Base-by-base conservation (phyloP, 2,113 vertebrate species). In the Mormyrus iriodes region DNA sequence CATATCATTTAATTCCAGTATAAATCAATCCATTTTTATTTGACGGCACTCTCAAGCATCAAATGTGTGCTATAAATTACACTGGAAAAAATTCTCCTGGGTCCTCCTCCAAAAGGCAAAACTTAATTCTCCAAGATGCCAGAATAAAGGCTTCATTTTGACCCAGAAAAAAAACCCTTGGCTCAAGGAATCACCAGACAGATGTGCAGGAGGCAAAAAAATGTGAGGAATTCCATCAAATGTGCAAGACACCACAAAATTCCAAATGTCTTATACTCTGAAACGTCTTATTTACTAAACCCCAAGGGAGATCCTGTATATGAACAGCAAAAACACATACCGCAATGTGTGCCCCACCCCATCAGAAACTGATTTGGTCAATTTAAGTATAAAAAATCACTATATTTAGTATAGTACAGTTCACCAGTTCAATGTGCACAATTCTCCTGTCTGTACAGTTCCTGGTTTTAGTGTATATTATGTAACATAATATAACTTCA, bases 11-110 rank as follows among this genome's bases (percentile, higher is more conserved):
- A 17, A 79, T 79, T 79, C 73, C 73, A 39, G 73, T 79, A 79
- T 79, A 79, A 79, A 79, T 79, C 73, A 79, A 79, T 79, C 73
- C 17, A 42, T 79, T 79, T 79, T 79, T 42, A 79, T 15, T 79
- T 19, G 73, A 79, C 73, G 19, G 69, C 35, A 76, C 69, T 35
- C 69, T 76, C 31, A 15, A 35, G 69, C 69, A 42, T 42, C 73
- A 79, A 79, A 79, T 15, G 17, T 79, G 73, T 42, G 35, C 35
- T 79, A 79, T 42, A 79, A 79, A 79, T 79, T 79, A 19, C 35
- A 39, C 17, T 5, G 35, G 2, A 19, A 76, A 17, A 42, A 58
- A 79, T 2, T 42, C 73, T 39, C 35, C 31, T 79, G 73, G 35
- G 35, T 39, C 73, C 73, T 79, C 5, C 35, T 42, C 73, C 73